Evolutionary conservation across 2,113 vertebrate species (phyloP).

Genomic region (Syngnathoides biaculeatus): DNA sequence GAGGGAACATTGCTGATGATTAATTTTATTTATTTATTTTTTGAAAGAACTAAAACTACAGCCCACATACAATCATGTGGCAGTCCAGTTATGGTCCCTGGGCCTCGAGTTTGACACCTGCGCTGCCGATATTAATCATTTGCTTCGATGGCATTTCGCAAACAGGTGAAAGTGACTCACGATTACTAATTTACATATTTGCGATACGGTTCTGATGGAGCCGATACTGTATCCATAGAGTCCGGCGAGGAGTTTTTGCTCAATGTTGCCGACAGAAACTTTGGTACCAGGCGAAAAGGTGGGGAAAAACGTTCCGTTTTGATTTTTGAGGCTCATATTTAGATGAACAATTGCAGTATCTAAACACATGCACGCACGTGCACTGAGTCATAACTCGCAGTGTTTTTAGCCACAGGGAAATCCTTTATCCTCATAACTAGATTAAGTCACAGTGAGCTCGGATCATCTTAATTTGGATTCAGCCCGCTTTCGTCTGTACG

Average conservation of each 20-base stretch:
- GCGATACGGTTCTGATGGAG: not conserved
- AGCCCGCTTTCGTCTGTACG: constrained; percentile 48
- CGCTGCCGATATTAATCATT: too few relatives aligned
- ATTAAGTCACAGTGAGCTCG: constrained; percentile 63
- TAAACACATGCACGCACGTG: not conserved
- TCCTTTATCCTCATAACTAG: constrained; percentile 70
- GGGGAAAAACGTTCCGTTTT: not conserved
- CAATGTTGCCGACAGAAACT: not conserved
- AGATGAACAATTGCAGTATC: constrained; percentile 13
- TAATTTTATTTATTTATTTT: too few relatives aligned
- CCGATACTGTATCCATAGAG: not conserved
- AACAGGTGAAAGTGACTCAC: too few relatives aligned
- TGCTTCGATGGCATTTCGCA: too few relatives aligned
- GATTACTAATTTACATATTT: not conserved
- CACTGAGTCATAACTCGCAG: constrained; percentile 49
- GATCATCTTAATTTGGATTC: constrained; percentile 67
- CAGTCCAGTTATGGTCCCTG: too few relatives aligned
- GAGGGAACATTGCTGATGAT: too few relatives aligned
- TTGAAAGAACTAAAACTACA: too few relatives aligned
- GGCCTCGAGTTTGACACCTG: too few relatives aligned
- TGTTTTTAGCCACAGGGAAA: constrained; percentile 65
- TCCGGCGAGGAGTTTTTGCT: not conserved
- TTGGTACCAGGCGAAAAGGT: not conserved
- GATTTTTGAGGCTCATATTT: constrained; percentile 27
- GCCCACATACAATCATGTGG: too few relatives aligned